Evolutionary conservation across 2,113 vertebrate species (phyloP).

Genomic region (Elephantulus edwardii): DNA sequence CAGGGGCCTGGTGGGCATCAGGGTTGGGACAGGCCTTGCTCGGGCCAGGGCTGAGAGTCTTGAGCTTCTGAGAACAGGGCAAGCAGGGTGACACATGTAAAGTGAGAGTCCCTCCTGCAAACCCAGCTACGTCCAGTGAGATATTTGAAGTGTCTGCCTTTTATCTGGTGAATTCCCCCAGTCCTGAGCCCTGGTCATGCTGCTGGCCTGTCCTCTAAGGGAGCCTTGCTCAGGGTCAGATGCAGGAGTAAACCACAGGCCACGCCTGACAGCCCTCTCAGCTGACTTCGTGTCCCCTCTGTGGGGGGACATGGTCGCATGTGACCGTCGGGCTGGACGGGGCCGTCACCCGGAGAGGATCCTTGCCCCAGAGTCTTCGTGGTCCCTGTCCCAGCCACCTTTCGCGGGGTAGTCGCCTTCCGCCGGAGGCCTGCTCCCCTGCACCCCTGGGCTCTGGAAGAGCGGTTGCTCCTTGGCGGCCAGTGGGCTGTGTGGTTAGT

Average conservation of each 20-base stretch:
- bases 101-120: background rate
- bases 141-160: background rate
- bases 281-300: background rate
- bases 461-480: background rate
- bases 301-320: background rate
- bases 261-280: background rate
- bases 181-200: background rate
- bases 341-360: background rate
- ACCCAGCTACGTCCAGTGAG: too few relatives aligned
- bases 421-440: fast-evolving
- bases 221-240: background rate
- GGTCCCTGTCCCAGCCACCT: background rate
- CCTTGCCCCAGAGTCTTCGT: background rate
- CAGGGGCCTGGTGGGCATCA: background rate
- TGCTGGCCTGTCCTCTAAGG: background rate
- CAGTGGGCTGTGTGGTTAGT: background rate
- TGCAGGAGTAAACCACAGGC: background rate
- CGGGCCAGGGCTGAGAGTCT: background rate
- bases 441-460: background rate
- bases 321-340: background rate
- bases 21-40: background rate
- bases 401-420: background rate
- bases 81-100: too few relatives aligned
- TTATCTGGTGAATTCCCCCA: background rate
- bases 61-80: too few relatives aligned